phyloP scores from a whole-genome alignment of 1,140 invertebrate genomes.

The Drosophila guanche region DNA sequence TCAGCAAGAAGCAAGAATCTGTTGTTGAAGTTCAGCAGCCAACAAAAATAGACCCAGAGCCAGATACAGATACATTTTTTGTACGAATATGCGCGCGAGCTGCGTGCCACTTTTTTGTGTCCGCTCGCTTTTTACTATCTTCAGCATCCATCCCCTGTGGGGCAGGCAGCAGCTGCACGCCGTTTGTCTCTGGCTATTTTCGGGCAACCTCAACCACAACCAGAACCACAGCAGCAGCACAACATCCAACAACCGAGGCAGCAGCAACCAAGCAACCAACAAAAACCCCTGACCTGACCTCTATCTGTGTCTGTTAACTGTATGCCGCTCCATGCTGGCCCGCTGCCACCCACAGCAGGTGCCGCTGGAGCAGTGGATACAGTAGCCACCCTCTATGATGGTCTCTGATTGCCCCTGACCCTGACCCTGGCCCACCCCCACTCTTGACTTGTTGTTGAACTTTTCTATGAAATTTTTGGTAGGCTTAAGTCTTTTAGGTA shows the following conservation, averaged over 20 bases:
- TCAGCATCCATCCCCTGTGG: conserved; percentile 19
- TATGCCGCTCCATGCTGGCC: conserved; percentile 38
- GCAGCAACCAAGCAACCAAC: conserved; percentile 16
- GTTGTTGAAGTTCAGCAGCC: conserved; percentile 59
- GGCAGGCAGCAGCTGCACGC: conserved; percentile 39
- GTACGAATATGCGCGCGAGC: conserved; percentile 38
- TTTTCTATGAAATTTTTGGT: conserved; percentile 65
- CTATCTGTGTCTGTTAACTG: neutral
- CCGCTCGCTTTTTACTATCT: conserved; percentile 18
- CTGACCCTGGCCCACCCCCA: conserved; percentile 10
- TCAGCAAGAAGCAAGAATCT: conserved; percentile 26
- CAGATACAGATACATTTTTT: conserved; percentile 55
- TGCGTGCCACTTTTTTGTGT: conserved; percentile 52
- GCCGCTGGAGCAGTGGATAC: conserved; percentile 36
- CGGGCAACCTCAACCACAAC: conserved; percentile 1
- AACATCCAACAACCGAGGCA: conserved; percentile 24
- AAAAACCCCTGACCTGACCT: conserved; percentile 8
- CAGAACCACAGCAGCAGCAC: conserved; percentile 12
- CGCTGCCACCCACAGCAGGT: conserved; percentile 26
- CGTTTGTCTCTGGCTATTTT: conserved; percentile 36
- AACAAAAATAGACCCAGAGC: conserved; percentile 55
- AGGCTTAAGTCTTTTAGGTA: conserved; percentile 76
- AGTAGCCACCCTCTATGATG: conserved; percentile 44
- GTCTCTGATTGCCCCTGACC: conserved; percentile 43
- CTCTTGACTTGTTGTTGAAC: conserved; percentile 64